Base-by-base conservation (phyloP, 2,888 invertebrate species). In the Lydus trimaculatus region DNA sequence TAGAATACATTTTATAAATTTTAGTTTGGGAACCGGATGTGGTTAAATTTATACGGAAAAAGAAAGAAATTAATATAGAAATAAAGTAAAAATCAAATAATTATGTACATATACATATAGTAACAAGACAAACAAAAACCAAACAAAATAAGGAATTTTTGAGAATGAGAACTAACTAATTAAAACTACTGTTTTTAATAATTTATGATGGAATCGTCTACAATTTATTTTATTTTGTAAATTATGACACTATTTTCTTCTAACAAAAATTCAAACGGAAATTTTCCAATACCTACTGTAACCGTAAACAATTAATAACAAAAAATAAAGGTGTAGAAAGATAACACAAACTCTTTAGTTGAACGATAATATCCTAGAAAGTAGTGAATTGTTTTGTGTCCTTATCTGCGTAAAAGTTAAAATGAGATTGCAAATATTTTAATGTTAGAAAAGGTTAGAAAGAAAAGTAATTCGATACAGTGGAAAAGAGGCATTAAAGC, bases 391-490 rank as follows among this genome's bases (percentile, higher is more conserved):
- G 8, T 23, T 43, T 20, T 48, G 20, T 17, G 15, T 39, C 6
- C n/a, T n/a, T 61, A 64, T 58, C 64, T 58, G 48, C 61, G 64
- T 61, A 65, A 48, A 63, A 43, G 65, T 69, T 64, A 23, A 33
- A 66, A 61, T 58, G 64, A 59, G 65, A 66, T 66, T 69, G 63
- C 69, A 28, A 31, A 28, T 36, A 17, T 28, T 20, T 28, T 31
- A 31, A 31, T 20, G 48, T 23, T 48, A 59, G 52, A 63, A 63
- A 69, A 69, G 59, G 60, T 63, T 36, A 62, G 56, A 63, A 43
- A 64, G 8, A 39, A 17, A 60, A 60, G 69, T 69, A 69, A 69
- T 69, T 69, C 69, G 69, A 69, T 69, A 65, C 69, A 63, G 65
- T 43, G 28, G 23, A 43, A 61, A 60, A 69, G 39, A 43, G 61